Percentiles rank a stretch among this genome's conserved stretches.
Conservation (phyloP, 2,888 invertebrate genomes). For the Agonopterix arenella region DNA sequence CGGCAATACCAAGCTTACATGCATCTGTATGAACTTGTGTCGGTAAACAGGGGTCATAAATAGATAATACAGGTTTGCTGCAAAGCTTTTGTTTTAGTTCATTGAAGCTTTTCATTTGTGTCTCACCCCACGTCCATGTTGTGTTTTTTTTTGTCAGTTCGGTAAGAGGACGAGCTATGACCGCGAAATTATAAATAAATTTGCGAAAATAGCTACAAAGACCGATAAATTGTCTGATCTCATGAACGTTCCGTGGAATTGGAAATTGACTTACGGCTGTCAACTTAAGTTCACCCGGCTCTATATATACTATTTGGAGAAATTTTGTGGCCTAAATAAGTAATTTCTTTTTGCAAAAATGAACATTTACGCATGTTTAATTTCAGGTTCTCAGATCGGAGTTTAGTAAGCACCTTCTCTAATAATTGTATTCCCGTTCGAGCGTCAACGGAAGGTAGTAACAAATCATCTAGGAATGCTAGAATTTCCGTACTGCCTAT, state of each 20-base stretch:
- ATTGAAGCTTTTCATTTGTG: conserved; percentile 12
- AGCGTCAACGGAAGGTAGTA: not conserved
- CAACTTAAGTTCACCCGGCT: too few species aligned
- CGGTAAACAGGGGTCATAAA: conserved; percentile 17
- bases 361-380: conserved; percentile 20
- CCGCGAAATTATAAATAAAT: conserved; percentile 21
- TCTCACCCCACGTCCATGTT: conserved; percentile 13
- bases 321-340: conserved; percentile 22
- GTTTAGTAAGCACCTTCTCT: not conserved
- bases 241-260: conserved; percentile 16
- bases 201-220: conserved; percentile 24
- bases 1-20: not conserved
- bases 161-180: conserved; percentile 18
- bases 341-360: conserved; percentile 17
- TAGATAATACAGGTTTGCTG: conserved; percentile 19
- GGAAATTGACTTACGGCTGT: conserved; percentile 14
- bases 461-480: not conserved
- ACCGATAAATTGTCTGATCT: conserved; percentile 22
- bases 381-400: not conserved
- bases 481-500: too few species aligned
- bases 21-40: conserved; percentile 2
- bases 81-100: conserved; percentile 15
- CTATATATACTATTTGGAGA: not conserved
- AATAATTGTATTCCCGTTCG: not conserved
- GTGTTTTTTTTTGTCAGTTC: not conserved